A percentile compares a stretch with the other conserved stretches of the same genome.
Evolutionary conservation across 2,797 vertebrate genomes (phyloP).

Genomic region (Huso huso): DNA sequence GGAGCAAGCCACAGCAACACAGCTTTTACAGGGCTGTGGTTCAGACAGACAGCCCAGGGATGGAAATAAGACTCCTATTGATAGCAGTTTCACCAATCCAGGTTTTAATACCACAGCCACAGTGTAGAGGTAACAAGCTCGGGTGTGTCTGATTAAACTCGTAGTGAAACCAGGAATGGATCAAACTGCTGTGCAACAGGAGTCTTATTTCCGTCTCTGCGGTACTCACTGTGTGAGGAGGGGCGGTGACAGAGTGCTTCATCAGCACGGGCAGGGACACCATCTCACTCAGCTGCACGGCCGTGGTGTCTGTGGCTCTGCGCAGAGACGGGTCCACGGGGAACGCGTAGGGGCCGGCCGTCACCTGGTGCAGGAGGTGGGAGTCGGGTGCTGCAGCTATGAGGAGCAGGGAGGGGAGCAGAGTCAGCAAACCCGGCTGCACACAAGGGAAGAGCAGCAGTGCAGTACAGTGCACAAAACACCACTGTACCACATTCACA

Average conservation of each 20-base stretch:
- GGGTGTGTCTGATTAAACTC: too few relatives aligned
- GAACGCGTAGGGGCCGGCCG: constrained; percentile 68
- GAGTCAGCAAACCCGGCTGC: neutral
- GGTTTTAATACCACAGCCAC: too few relatives aligned
- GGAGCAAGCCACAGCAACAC: too few relatives aligned
- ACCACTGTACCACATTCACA: neutral
- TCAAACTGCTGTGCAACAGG: too few relatives aligned
- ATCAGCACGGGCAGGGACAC: constrained; percentile 91
- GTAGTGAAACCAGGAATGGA: too few relatives aligned
- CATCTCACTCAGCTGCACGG: constrained; percentile 85
- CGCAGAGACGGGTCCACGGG: constrained; percentile 56
- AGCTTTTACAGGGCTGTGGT: too few relatives aligned
- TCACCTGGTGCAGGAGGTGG: constrained; percentile 80
- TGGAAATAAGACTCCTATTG: too few relatives aligned
- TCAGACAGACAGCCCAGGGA: too few relatives aligned
- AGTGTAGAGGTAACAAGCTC: too few relatives aligned
- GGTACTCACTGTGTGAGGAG: constrained; percentile 88
- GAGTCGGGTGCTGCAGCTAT: constrained; percentile 73
- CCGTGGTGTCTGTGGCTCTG: constrained; percentile 67
- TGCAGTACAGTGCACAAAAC: neutral
- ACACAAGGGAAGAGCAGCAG: neutral
- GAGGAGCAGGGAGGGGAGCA: constrained; percentile 5
- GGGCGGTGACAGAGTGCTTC: constrained; percentile 86
- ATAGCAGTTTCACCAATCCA: neutral
- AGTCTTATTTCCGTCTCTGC: too few relatives aligned